Evolutionary conservation across 2,797 vertebrate genomes (phyloP), one percentile per base, ranked within the genome.

Genomic region (Crax fasciolata): DNA sequence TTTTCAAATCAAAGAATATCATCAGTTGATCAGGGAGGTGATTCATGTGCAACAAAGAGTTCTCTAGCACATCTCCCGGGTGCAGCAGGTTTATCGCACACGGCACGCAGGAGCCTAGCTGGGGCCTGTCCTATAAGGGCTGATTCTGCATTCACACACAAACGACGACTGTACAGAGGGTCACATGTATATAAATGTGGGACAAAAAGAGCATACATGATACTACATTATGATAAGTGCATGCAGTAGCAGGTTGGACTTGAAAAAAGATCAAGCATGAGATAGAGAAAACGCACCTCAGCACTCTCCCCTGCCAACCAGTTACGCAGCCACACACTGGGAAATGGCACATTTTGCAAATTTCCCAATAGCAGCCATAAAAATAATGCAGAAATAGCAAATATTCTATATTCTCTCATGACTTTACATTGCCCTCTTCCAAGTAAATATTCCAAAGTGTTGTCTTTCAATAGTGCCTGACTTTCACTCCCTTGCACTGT

Each of bases 211-310:
- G 66, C 19, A 2, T 15, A n/a, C 32, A 11, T 2, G 4, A 39
- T 23, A 11, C 5, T 20, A 67, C 51, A 57, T 70, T 77, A 13
- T 14, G 24, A 10, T n/a, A 86, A 63, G 58, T 30, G 73, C 75
- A 78, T 19, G 82, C 54, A 38, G 49, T 0, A 85, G 72, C 62
- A 70, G 72, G 66, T 43, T 82, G 68, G 77, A 88, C 86, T 90
- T 67, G 84, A 83, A 91, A 92, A 76, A 75, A 85, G 81, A 91
- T 95, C 79, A 78, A 95, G 87, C 32, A 70, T 3, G 4, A 91
- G 68, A 20, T 9, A 59, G 51, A 85, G 65, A 93, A 95, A 96
- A 95, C 12, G 44, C 82, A 84, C 39, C 87, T 91, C 82, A 81
- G 84, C 70, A 67, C 43, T 76, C 75, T 70, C 68, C 2, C 1